A percentile compares a stretch with the other conserved stretches of the same genome.
phyloP scores from a whole-genome alignment of 2,888 invertebrate genomes.

The Tubulanus polymorphus region DNA sequence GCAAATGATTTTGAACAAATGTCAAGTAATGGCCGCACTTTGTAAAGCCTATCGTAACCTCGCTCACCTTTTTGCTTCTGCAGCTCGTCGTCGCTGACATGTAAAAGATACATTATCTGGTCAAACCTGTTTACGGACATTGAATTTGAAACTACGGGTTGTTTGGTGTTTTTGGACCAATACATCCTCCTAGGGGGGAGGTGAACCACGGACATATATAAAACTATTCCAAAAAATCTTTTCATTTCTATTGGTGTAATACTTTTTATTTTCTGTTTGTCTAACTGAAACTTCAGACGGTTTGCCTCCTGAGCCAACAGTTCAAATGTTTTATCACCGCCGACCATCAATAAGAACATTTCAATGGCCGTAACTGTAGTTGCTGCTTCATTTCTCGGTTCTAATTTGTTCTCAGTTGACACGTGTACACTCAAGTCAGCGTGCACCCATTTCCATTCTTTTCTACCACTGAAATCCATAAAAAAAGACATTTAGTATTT shows the following conservation, averaged over 20 bases:
- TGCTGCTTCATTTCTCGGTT: not conserved
- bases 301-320: not conserved
- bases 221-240: not conserved
- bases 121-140: constrained; percentile 14
- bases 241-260: not conserved
- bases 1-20: constrained; percentile 2
- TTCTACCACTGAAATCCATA: too few species aligned
- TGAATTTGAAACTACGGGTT: not conserved
- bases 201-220: constrained; percentile 2
- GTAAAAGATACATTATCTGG: constrained; percentile 11
- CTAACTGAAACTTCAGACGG: not conserved
- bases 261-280: not conserved
- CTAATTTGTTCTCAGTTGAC: not conserved
- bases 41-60: constrained; percentile 10
- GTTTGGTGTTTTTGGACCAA: not conserved
- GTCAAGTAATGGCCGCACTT: constrained; percentile 9
- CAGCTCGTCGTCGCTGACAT: constrained; percentile 12
- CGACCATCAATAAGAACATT: not conserved
- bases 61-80: constrained; percentile 4
- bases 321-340: not conserved
- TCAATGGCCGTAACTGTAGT: not conserved
- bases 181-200: not conserved
- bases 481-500: too few species aligned
- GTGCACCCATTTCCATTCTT: too few species aligned
- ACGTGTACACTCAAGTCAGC: too few species aligned